phyloP scores from a whole-genome alignment of 1,140 invertebrate genomes.

The Hycleus phaleratus region DNA sequence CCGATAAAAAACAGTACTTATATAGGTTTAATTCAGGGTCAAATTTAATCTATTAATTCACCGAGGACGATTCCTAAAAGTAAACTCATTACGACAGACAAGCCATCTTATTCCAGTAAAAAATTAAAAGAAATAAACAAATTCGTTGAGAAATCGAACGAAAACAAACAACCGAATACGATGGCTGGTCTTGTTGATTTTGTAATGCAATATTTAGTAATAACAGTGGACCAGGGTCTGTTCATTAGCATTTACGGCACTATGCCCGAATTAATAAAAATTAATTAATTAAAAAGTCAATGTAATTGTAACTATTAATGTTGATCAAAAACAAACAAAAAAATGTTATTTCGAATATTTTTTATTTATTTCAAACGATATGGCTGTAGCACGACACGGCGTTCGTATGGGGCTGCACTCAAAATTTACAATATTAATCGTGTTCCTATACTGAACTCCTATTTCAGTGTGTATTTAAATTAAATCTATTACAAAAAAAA shows the following conservation, averaged over 20 bases:
- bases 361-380: conserved; percentile 34
- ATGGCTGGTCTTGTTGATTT: conserved; percentile 13
- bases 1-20: too few relatives aligned
- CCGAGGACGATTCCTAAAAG: conserved; percentile 1
- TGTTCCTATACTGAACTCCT: conserved; percentile 38
- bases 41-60: conserved; percentile 10
- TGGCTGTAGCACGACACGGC: conserved; percentile 35
- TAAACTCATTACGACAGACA: not conserved
- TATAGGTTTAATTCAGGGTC: conserved; percentile 22
- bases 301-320: conserved; percentile 34
- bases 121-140: not conserved
- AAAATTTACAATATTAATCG: conserved; percentile 29
- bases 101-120: too few relatives aligned
- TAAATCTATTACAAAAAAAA: conserved; percentile 36
- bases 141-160: too few relatives aligned
- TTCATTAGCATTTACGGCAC: conserved; percentile 10
- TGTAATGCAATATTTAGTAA: conserved; percentile 29
- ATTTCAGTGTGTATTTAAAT: conserved; percentile 39
- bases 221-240: conserved; percentile 36
- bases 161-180: not conserved
- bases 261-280: not conserved
- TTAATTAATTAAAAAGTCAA: conserved; percentile 12
- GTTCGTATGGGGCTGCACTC: conserved; percentile 33
- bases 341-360: conserved; percentile 39
- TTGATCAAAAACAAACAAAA: conserved; percentile 12